Conservation (phyloP, 2,888 invertebrate genomes). For the Parascotia fuliginaria region DNA sequence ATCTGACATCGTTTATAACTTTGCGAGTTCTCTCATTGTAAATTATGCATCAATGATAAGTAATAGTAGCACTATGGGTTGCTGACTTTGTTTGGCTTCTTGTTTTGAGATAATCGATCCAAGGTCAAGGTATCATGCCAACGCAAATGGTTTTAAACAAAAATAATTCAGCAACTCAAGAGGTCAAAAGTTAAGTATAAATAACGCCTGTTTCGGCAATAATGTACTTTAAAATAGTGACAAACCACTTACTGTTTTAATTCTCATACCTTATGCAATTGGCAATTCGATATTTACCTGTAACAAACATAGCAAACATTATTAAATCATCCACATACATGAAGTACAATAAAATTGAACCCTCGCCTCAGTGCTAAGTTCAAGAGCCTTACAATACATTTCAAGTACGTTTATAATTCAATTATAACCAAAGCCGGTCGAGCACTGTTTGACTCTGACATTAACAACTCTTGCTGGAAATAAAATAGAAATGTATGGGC, state of each 20-base stretch:
- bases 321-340: slow-evolving; percentile 46
- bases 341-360: slow-evolving; percentile 43
- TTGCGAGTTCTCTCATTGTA: slow-evolving; percentile 37
- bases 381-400: slow-evolving; percentile 45
- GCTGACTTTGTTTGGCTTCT: not conserved
- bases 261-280: slow-evolving; percentile 25
- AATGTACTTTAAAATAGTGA: slow-evolving; percentile 2
- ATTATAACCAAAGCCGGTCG: slow-evolving; percentile 51
- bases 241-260: slow-evolving; percentile 22
- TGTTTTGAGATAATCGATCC: not conserved
- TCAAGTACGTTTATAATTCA: slow-evolving; percentile 44
- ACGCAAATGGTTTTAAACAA: not conserved
- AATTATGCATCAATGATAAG: slow-evolving; percentile 27
- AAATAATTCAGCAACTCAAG: not conserved
- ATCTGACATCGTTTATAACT: slow-evolving; percentile 52
- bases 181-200: not conserved
- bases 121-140: not conserved
- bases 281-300: slow-evolving; percentile 51
- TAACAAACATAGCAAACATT: slow-evolving; percentile 51
- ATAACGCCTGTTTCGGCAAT: slow-evolving; percentile 1
- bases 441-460: slow-evolving; percentile 51
- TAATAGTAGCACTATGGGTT: not conserved
- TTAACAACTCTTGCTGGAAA: slow-evolving; percentile 52
- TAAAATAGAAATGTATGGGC: slow-evolving; percentile 54
- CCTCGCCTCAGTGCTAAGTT: slow-evolving; percentile 44